Conservation (phyloP, 2,113 vertebrate species). For the Laticauda colubrina region DNA sequence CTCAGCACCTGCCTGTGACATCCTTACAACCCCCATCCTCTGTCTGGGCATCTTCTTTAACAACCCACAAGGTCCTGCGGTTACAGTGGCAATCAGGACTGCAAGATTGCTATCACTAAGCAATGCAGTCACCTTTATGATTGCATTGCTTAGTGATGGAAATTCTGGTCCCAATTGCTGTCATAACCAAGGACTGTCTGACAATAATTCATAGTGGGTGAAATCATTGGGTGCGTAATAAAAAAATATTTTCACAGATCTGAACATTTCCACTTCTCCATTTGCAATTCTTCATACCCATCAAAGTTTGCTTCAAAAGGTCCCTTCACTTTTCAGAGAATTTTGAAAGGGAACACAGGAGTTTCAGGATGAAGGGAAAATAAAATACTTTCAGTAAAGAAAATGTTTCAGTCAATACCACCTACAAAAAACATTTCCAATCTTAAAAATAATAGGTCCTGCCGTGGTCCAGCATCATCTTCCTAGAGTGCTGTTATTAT, state of each 20-base stretch:
- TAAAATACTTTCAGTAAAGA: not conserved
- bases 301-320: not conserved
- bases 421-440: slow-evolving; percentile 16
- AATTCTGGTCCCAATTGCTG: not conserved
- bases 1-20: not conserved
- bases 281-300: not conserved
- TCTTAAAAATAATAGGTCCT: slow-evolving; percentile 74
- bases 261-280: not conserved
- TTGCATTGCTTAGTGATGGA: not conserved
- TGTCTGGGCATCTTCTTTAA: not conserved
- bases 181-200: not conserved
- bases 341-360: not conserved
- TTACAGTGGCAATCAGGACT: not conserved
- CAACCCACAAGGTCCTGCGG: not conserved
- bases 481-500: slow-evolving; percentile 81
- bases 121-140: not conserved
- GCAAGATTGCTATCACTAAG: not conserved
- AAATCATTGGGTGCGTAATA: not conserved
- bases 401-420: not conserved
- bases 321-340: not conserved
- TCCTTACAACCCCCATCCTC: not conserved
- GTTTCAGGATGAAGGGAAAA: not conserved
- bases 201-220: not conserved
- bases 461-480: slow-evolving; percentile 83
- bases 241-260: not conserved